Conservation (phyloP, 2,113 vertebrate genomes). For the Corythornis cristatus region DNA sequence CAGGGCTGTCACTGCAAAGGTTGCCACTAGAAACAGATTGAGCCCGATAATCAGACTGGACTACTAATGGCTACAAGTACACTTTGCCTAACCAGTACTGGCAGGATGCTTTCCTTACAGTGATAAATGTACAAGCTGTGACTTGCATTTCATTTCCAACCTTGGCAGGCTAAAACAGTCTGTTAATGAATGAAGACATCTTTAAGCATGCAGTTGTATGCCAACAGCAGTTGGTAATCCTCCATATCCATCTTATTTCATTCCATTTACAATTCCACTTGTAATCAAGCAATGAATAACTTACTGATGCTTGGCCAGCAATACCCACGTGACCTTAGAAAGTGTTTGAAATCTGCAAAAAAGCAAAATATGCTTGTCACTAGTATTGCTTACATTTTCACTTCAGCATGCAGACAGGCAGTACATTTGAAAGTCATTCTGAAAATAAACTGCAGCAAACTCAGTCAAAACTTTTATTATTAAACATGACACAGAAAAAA, state of each 20-base stretch:
- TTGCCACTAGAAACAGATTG: constrained; percentile 58
- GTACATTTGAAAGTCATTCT: constrained; percentile 7
- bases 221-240: constrained; percentile 71
- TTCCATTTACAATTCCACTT: constrained; percentile 60
- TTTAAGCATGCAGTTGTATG: constrained; percentile 54
- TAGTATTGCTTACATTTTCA: background rate
- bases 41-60: constrained; percentile 54
- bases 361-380: background rate
- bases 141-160: constrained; percentile 69
- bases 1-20: constrained; percentile 17
- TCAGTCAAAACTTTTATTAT: constrained; percentile 8
- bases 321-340: constrained; percentile 25
- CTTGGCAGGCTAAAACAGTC: constrained; percentile 65
- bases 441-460: background rate
- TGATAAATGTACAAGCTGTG: constrained; percentile 67
- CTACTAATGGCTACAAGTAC: constrained; percentile 52
- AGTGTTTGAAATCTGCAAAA: constrained; percentile 28
- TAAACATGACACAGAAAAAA: background rate
- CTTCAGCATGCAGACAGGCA: background rate
- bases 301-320: constrained; percentile 20
- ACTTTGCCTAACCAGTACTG: constrained; percentile 52
- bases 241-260: constrained; percentile 66
- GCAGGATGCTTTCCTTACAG: constrained; percentile 47
- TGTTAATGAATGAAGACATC: constrained; percentile 76
- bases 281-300: constrained; percentile 55